Percentiles rank a stretch among this genome's conserved stretches.
These are phyloP conservation scores for Bilobella aurantiaca DNA, from an alignment of 1,140 invertebrate species.

Conservation along the genomic window DNA sequence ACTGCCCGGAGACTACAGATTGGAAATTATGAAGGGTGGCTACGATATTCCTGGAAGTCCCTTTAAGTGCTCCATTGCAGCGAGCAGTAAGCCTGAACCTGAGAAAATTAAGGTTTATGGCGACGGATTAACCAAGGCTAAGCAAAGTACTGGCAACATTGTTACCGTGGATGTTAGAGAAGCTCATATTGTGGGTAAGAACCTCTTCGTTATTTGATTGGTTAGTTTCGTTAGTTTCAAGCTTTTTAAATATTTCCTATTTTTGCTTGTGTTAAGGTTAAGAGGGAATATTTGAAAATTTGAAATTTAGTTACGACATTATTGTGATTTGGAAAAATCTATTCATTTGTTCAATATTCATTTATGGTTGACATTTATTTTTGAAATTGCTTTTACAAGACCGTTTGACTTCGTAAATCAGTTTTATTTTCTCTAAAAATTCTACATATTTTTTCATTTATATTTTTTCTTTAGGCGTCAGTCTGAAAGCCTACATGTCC, in stretches of 20 bases:
- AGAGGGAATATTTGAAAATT: no score
- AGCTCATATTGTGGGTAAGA: slow-evolving; percentile 6
- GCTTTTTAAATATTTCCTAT: no score
- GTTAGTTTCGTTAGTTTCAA: no score
- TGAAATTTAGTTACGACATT: no score
- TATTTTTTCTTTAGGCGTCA: neutral
- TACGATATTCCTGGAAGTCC: slow-evolving; percentile 11
- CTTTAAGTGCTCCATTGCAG: slow-evolving; percentile 2
- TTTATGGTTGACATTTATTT: no score
- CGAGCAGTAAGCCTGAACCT: neutral
- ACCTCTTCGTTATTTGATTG: no score
- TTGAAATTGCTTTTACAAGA: no score
- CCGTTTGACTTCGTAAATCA: no score
- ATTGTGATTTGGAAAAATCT: no score
- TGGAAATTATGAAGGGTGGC: slow-evolving; percentile 10
- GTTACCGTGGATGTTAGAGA: slow-evolving; percentile 1
- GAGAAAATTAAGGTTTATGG: slow-evolving; percentile 9
- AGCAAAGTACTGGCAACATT: neutral
- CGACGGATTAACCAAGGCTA: neutral
- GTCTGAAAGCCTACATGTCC: slow-evolving; percentile 5
- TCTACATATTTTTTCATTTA: neutral
- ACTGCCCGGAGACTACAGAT: neutral
- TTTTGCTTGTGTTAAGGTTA: no score
- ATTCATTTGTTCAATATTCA: no score
- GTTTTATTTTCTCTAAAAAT: neutral